Conservation (phyloP, 2,113 vertebrate species). For the Lophura nycthemera region DNA sequence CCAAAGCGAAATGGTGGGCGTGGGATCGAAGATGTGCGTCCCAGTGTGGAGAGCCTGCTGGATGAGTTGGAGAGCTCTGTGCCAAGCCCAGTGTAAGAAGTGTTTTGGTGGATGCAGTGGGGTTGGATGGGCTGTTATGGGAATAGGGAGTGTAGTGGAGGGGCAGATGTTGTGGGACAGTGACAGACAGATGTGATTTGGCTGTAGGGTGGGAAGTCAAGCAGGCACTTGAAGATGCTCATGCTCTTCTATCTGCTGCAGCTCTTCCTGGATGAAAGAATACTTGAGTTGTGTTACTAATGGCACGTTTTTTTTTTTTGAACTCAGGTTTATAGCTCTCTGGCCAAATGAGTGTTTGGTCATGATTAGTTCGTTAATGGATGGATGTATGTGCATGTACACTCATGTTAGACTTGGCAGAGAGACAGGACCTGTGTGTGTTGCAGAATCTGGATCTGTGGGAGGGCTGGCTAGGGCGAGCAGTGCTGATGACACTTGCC, state of each 20-base stretch:
- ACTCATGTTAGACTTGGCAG: neutral
- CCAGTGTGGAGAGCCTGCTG: conserved; percentile 92
- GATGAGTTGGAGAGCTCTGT: conserved; percentile 94
- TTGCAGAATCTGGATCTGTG: neutral
- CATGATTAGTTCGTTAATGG: fast-evolving
- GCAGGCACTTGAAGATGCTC: neutral
- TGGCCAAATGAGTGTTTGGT: neutral
- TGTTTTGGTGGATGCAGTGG: neutral
- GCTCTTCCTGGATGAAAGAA: neutral
- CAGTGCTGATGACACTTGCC: neutral
- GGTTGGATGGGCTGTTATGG: neutral
- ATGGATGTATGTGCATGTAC: neutral
- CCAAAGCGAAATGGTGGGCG: conserved; percentile 87
- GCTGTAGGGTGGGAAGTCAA: neutral
- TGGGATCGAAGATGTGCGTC: conserved; percentile 86
- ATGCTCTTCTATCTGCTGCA: neutral
- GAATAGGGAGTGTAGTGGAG: neutral
- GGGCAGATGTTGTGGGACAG: neutral
- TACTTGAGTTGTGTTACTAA: neutral
- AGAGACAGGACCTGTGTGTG: neutral
- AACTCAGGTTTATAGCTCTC: neutral
- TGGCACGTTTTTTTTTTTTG: neutral
- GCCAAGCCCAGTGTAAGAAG: conserved; percentile 88
- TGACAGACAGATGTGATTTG: neutral
- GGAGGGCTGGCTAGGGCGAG: neutral